Evolutionary conservation across 2,113 vertebrate genomes (phyloP).

Genomic region (Thunnus maccoyii): DNA sequence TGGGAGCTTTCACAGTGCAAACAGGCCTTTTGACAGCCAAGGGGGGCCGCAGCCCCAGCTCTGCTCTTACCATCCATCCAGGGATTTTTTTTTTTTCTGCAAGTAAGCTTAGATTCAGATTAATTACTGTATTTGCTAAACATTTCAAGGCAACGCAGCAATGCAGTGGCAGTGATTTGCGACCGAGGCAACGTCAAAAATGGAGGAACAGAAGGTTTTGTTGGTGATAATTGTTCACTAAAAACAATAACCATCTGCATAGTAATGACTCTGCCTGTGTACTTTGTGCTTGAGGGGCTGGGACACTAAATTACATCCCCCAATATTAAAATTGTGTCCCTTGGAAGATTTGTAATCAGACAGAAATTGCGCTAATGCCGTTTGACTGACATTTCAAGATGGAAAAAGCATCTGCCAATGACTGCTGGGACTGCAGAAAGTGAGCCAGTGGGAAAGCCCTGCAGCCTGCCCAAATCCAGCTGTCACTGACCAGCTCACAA

Average conservation of each 20-base stretch:
- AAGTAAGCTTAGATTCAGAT: not conserved
- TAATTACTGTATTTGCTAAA: not conserved
- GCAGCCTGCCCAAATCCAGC: conserved; percentile 51
- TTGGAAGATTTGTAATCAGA: conserved; percentile 36
- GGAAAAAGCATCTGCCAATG: conserved; percentile 48
- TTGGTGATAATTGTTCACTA: not conserved
- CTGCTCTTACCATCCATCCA: conserved; percentile 11
- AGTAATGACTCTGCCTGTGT: conserved; percentile 1
- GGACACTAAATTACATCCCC: conserved; percentile 1
- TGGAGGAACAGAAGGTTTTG: not conserved
- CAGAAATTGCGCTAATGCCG: conserved; percentile 4
- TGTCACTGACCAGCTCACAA: conserved; percentile 41
- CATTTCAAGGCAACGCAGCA: not conserved
- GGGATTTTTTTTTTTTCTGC: conserved; percentile 13
- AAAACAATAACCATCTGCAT: conserved; percentile 2
- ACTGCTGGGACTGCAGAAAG: conserved; percentile 37
- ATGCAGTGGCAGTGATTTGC: not conserved
- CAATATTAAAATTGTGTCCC: conserved; percentile 10
- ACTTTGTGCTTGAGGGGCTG: not conserved
- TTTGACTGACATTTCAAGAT: conserved; percentile 55
- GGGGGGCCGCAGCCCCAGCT: conserved; percentile 3
- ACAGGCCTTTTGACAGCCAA: conserved; percentile 49
- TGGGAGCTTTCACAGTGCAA: conserved; percentile 58
- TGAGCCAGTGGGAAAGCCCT: conserved; percentile 55
- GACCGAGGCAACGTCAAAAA: not conserved